These are phyloP conservation scores for Lagocephalus sceleratus DNA, from an alignment of 2,797 vertebrate genomes.

Conservation along the genomic window DNA sequence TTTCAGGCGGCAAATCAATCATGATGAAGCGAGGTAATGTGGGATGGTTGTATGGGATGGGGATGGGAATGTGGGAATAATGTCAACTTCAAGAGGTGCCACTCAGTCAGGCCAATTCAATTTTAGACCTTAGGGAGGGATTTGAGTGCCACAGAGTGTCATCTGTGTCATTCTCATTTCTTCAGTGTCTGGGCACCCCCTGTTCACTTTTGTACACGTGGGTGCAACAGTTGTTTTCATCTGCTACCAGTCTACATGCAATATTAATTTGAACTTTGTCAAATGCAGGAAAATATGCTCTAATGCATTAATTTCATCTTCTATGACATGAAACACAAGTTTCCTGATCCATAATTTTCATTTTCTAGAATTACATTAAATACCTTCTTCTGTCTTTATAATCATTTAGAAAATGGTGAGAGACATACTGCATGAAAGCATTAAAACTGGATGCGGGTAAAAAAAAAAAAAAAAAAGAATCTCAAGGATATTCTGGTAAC, in stretches of 20 bases:
- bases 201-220: conserved; percentile 20
- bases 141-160: conserved; percentile 46
- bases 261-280: too few relatives aligned
- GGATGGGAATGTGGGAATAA: conserved; percentile 27
- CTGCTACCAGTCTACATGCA: too few relatives aligned
- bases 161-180: conserved; percentile 50
- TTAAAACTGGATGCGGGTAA: conserved; percentile 19
- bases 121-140: conserved; percentile 47
- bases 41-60: conserved; percentile 33
- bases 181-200: conserved; percentile 32
- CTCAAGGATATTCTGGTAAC: conserved; percentile 47
- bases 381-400: too few relatives aligned
- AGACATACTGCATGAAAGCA: too few relatives aligned
- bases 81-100: conserved; percentile 40
- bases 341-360: too few relatives aligned
- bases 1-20: conserved; percentile 65
- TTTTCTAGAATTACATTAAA: too few relatives aligned
- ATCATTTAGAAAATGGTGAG: too few relatives aligned
- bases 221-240: conserved; percentile 40
- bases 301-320: too few relatives aligned
- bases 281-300: too few relatives aligned
- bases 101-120: conserved; percentile 60
- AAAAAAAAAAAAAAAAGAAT: neutral
- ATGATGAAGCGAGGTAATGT: conserved; percentile 39
- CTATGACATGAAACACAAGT: too few relatives aligned